Base-by-base conservation (phyloP, 1,140 invertebrate species). In the Plodia interpunctella region DNA sequence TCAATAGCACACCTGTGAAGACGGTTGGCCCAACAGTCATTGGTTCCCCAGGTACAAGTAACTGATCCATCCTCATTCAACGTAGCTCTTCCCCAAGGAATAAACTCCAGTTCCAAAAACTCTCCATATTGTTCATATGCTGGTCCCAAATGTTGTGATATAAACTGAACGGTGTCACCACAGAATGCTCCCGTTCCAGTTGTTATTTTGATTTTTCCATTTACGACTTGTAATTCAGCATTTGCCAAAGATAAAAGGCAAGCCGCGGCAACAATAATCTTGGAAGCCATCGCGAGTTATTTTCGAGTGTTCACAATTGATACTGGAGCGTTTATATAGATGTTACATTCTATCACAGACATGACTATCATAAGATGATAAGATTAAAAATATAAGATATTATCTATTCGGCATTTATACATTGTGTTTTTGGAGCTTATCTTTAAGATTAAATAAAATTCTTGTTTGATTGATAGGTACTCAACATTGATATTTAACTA, bases 1-100 rank as follows among this genome's bases (percentile, higher is more conserved):
- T 85, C 56, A 0, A 90, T 52, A 4, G 64, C 76, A 55, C 88
- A 90, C 50, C 83, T 74, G n/a, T 88, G 85, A 10, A 88, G 66
- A 10, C 80, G 72, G 57, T 90, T 88, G 0, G 79, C 86, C 72
- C 74, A 84, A 62, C 88, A 90, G 49, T 88, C 83, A 5, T 52
- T 64, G 0, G 21, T 21, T 6, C 72, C 70, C 55, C 83, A 88
- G 49, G 86, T 82, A 50, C 87, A 90, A 2, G 53, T 52, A 0
- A 83, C 53, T 8, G 15, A 60, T n/a, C 69, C 75, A n/a, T 74
- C 65, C 10, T 59, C 55, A 19, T 62, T 52, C 15, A 76, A 63
- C 20, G 18, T 53, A 0, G 83, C 75, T 44, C 80, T 76, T 5
- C 83, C 88, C 88, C 88, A 90, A 0, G 84, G 80, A 0, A 89